These are phyloP conservation scores for Brachymystax lenok DNA, from an alignment of 2,797 vertebrate species.

Conservation along the genomic window DNA sequence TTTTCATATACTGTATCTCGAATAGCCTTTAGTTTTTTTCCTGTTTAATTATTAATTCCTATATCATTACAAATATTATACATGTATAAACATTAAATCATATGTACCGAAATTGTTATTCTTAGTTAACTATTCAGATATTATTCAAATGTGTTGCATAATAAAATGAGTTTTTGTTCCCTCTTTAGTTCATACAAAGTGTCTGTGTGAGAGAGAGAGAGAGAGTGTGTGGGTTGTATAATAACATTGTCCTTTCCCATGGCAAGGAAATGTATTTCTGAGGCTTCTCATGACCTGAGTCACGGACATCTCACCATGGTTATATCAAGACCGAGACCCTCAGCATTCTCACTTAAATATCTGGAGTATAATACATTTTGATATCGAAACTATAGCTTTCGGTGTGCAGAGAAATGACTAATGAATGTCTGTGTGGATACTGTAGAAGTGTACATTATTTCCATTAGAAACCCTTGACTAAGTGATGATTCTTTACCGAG, in stretches of 20 bases:
- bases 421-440: background rate
- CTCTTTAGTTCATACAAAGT: background rate
- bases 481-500: background rate
- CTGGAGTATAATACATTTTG: background rate
- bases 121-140: background rate
- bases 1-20: too few relatives aligned
- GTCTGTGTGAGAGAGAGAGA: background rate
- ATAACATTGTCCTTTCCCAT: background rate
- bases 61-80: background rate
- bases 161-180: background rate
- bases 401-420: background rate
- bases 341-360: background rate
- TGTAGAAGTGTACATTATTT: background rate
- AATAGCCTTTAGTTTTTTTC: background rate
- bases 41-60: background rate
- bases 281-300: slow-evolving; percentile 2
- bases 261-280: slow-evolving; percentile 2
- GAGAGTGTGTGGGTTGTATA: background rate
- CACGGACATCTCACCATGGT: background rate
- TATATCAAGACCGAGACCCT: background rate
- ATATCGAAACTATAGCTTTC: background rate
- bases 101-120: background rate
- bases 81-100: background rate
- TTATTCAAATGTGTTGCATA: background rate
- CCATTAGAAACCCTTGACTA: background rate